Evolutionary conservation across 2,888 invertebrate genomes (phyloP).

Genomic region (Meganola albula): DNA sequence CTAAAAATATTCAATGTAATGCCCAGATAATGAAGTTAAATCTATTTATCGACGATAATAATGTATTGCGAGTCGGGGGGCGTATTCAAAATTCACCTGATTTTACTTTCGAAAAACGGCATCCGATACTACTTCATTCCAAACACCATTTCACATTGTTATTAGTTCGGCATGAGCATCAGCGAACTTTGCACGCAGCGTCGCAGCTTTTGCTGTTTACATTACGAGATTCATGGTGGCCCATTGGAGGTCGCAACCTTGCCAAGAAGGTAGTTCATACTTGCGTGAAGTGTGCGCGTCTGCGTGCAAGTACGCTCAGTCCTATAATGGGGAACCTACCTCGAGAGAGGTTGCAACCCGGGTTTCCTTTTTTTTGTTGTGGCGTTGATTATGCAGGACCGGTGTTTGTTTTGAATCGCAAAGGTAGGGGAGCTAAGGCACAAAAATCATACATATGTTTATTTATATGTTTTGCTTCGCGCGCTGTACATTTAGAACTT

Average conservation of each 20-base stretch:
- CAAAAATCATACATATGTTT: slow-evolving; percentile 7
- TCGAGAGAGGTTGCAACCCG: background rate
- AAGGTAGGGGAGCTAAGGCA: slow-evolving; percentile 5
- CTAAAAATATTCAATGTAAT: slow-evolving; percentile 1
- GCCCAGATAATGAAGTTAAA: slow-evolving; percentile 1
- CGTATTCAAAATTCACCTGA: background rate
- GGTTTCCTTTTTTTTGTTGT: background rate
- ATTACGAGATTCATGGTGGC: slow-evolving; percentile 8
- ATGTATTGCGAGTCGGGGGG: slow-evolving; percentile 1
- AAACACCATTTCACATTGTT: slow-evolving; percentile 3
- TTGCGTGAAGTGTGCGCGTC: background rate
- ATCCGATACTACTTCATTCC: slow-evolving; percentile 1
- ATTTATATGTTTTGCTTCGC: slow-evolving; percentile 6
- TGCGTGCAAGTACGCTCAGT: background rate
- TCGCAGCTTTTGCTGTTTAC: slow-evolving; percentile 2
- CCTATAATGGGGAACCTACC: background rate
- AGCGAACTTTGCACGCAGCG: background rate
- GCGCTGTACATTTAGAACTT: slow-evolving; percentile 8
- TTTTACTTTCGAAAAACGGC: slow-evolving; percentile 1
- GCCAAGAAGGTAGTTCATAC: background rate
- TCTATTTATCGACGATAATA: slow-evolving; percentile 3
- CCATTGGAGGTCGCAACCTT: background rate
- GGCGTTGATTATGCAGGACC: slow-evolving; percentile 6
- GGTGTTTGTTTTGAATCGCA: slow-evolving; percentile 5
- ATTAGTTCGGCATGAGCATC: slow-evolving; percentile 1